Evolutionary conservation across 2,113 vertebrate species (phyloP).

Genomic region (Macrotis lagotis): DNA sequence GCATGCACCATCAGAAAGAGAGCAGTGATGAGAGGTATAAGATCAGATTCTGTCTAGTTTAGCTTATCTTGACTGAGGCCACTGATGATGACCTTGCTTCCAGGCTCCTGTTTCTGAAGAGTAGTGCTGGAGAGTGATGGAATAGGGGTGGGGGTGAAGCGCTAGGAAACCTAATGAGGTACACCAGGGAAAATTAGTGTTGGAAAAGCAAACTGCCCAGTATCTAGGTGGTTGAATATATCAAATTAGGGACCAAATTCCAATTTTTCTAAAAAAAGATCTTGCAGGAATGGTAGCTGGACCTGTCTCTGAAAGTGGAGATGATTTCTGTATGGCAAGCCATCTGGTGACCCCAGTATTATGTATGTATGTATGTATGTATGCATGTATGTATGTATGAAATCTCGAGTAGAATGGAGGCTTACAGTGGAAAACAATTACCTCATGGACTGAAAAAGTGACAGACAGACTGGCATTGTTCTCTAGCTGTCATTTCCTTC

Average conservation of each 20-base stretch:
- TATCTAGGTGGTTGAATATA: background rate
- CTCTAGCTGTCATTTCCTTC: background rate
- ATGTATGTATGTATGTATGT: background rate
- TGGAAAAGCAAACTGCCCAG: constrained; percentile 45
- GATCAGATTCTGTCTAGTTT: background rate
- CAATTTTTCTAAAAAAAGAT: constrained; percentile 47
- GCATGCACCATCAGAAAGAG: background rate
- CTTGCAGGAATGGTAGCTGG: background rate
- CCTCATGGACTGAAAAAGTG: background rate
- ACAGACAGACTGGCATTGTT: background rate
- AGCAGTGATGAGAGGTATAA: background rate
- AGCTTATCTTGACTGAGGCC: background rate
- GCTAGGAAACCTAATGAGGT: background rate
- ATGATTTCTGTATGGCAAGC: background rate
- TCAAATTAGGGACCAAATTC: constrained; percentile 40
- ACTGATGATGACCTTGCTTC: background rate
- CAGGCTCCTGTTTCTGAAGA: background rate
- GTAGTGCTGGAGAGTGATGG: background rate
- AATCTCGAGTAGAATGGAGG: background rate
- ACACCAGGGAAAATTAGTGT: background rate
- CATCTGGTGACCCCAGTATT: background rate
- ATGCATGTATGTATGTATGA: background rate
- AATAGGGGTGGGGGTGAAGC: background rate
- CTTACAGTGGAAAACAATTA: background rate
- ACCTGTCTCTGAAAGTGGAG: constrained; percentile 14